Conservation (phyloP, 2,797 vertebrate genomes). For the Poecile montanus region DNA sequence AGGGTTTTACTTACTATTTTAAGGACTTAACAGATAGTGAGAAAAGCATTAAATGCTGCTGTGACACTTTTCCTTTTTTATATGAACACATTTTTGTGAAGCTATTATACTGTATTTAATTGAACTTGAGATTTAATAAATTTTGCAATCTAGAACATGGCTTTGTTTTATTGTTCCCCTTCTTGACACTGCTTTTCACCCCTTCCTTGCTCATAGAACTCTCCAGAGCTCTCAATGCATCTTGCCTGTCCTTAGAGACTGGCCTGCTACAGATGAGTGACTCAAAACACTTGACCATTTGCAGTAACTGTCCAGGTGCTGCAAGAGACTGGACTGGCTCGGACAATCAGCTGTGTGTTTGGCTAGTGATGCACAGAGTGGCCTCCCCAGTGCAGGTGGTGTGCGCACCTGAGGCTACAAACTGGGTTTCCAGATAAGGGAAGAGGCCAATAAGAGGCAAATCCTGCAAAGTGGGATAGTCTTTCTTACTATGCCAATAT, state of each 20-base stretch:
- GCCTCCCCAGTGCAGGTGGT: neutral
- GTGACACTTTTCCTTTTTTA: neutral
- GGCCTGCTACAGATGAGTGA: neutral
- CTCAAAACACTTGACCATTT: no score
- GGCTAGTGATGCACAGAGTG: neutral
- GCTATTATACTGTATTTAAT: neutral
- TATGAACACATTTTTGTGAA: neutral
- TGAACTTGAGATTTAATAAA: constrained; percentile 45
- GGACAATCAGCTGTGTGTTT: neutral
- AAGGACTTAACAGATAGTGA: neutral
- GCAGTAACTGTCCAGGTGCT: neutral
- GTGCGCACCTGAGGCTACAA: neutral
- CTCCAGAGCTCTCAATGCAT: neutral
- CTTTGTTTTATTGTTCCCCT: neutral
- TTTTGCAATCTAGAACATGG: neutral
- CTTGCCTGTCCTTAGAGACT: neutral
- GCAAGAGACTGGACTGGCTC: neutral
- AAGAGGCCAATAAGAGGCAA: neutral
- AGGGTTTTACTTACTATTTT: neutral
- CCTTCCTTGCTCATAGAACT: neutral
- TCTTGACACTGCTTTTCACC: neutral
- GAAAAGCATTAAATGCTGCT: neutral
- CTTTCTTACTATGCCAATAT: neutral
- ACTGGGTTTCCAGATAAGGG: neutral
- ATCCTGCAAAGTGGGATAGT: neutral